phyloP scores from a whole-genome alignment of 2,888 invertebrate species.

The Bellardia bayeri region DNA sequence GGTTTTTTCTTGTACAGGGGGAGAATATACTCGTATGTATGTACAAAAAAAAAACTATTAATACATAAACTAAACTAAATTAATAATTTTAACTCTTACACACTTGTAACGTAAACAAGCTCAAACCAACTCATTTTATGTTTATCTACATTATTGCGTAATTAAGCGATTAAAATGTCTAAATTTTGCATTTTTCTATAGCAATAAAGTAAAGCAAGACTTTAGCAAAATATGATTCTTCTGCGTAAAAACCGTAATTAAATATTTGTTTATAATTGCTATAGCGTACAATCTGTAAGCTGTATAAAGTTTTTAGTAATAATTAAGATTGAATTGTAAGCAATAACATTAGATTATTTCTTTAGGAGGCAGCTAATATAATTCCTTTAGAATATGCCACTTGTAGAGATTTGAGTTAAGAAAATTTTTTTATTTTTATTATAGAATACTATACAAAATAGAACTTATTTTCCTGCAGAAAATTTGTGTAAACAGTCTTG shows the following conservation, averaged over 20 bases:
- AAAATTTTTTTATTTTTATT: too few species aligned
- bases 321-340: neutral
- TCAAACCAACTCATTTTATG: neutral
- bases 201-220: neutral
- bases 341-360: too few species aligned
- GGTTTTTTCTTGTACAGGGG: neutral
- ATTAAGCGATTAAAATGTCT: conserved; percentile 18
- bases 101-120: neutral
- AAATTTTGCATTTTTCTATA: neutral
- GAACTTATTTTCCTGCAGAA: too few species aligned
- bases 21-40: neutral
- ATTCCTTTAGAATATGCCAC: too few species aligned
- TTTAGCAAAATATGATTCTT: neutral
- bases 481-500: too few species aligned
- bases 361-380: too few species aligned
- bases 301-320: neutral
- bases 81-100: neutral
- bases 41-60: neutral
- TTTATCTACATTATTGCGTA: conserved; percentile 4
- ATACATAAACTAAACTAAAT: neutral
- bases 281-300: neutral
- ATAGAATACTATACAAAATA: too few species aligned
- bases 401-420: too few species aligned
- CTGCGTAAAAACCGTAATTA: conserved; percentile 1
- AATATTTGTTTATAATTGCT: neutral